Evolutionary conservation across 1,140 invertebrate species (phyloP), one percentile per base, ranked within the genome.

Genomic region (Lordiphosa collinella): DNA sequence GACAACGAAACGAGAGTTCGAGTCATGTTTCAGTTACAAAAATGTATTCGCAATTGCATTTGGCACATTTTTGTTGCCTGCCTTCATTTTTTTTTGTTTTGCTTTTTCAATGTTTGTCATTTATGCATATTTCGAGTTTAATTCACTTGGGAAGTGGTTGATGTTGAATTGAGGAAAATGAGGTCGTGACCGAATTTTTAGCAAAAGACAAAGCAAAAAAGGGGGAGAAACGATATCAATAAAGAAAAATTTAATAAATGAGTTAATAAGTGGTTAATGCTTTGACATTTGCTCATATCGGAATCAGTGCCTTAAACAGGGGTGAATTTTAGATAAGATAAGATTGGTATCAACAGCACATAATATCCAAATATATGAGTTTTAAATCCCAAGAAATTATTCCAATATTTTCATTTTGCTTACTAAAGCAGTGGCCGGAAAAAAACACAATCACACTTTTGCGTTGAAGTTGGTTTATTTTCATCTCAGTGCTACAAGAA

Each of bases 181-280:
- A 54, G 72, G 66, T 66, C 73, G 22, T 76, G 74, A 76, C 74
- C 73, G 75, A 75, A 50, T 67, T 76, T 51, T 12, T 18, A 10
- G 14, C 29, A 32, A 25, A 46, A 18, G 31, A 29, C 44, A 7
- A 36, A n/a, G 9, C 29, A 49, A 14, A 16, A 48, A 31, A 18
- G 3, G 9, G 12, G 0, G 12, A 2, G n/a, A n/a, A n/a, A n/a
- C n/a, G 18, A 43, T 2, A 41, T 41, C 16, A 11, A 41, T 6
- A 11, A n/a, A 2, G n/a, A 4, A 18, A 12, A 13, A 7, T 25
- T 1, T 10, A 3, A 25, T 14, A 7, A 22, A 12, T 11, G 0
- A 9, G 1, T 2, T 7, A 18, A 13, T 22, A 11, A 12, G 4
- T n/a, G 7, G 7, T 3, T 4, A 37, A 3, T 4, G 2, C 11